Evolutionary conservation across 2,888 invertebrate genomes (phyloP), one percentile per base, ranked within the genome.

Genomic region (Trichogramma dendrolimi): DNA sequence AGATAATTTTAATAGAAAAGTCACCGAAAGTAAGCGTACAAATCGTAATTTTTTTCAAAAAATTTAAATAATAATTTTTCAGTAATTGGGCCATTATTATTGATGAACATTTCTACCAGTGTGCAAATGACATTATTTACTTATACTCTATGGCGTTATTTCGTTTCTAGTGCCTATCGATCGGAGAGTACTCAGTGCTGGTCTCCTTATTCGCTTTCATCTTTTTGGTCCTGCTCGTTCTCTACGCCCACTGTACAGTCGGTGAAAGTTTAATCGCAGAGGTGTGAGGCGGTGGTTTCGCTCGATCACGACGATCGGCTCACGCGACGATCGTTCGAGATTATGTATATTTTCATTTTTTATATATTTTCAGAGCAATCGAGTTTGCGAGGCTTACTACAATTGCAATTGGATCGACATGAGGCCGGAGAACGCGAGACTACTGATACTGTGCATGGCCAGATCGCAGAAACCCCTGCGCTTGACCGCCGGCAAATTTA

Each of bases 401-500:
- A 80, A 83, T 63, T 80, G 82, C 1, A 77, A 82, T 1, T 84
- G 84, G 84, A 68, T 80, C 50, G 71, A 79, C 5, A 73, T 76
- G 63, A 75, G 81, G 56, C 71, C 74, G 11, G 75, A 77, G 49
- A 78, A 79, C 14, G 77, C 78, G 52, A 79, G 77, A 69, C 75
- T 77, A 51, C 70, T 84, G 14, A 74, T 83, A 38, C 73, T 84
- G 38, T 82, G 83, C 60, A 73, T 83, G 68, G 81, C 81, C 63
- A 77, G 83, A 67, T 82, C 83, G 68, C 83, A 84, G 66, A 80
- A 79, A 14, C 83, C 84, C 1, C 72, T 84, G 55, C 74, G 75
- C 47, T 78, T 84, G 4, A 81, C 81, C 0, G 84, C 84, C 41
- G 84, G 84, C 6, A 84, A 84, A 72, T 80, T 84, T 68, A 82